These are phyloP conservation scores for Auanema freiburgensis DNA, from an alignment of 2,888 invertebrate genomes.

Conservation along the genomic window DNA sequence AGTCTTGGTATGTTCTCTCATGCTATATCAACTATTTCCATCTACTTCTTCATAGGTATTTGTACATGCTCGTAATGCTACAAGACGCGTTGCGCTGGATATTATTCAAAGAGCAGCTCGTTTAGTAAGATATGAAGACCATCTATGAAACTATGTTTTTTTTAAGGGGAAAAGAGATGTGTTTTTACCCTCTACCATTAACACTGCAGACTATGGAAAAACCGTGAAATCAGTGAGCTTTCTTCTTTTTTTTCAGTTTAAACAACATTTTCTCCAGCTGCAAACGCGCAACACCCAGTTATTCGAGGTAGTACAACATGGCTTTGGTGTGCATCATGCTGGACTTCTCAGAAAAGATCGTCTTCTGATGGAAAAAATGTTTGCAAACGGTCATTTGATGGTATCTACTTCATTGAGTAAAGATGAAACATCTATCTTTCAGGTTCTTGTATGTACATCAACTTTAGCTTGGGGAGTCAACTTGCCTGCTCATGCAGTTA, in stretches of 20 bases:
- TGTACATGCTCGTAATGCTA: constrained; percentile 95
- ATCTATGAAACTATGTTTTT: constrained; percentile 6
- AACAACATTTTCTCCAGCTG: constrained; percentile 21
- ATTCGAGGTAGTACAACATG: constrained; percentile 80
- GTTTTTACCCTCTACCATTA: constrained; percentile 37
- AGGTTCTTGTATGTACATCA: constrained; percentile 87
- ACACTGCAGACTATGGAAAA: constrained; percentile 34
- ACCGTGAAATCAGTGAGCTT: constrained; percentile 44
- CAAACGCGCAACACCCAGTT: constrained; percentile 67
- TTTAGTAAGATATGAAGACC: constrained; percentile 6
- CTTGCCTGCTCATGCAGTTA: constrained; percentile 94
- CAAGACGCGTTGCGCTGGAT: constrained; percentile 82
- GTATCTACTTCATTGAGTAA: constrained; percentile 6
- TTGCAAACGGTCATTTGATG: constrained; percentile 82
- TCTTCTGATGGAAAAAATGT: constrained; percentile 84
- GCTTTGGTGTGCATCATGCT: constrained; percentile 93
- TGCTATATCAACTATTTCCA: neutral
- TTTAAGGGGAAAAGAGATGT: constrained; percentile 40
- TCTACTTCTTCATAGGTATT: constrained; percentile 78
- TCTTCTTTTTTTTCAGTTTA: neutral
- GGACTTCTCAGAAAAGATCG: constrained; percentile 88
- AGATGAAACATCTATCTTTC: neutral
- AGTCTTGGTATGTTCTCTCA: constrained; percentile 65
- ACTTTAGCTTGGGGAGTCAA: constrained; percentile 99
- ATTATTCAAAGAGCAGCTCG: constrained; percentile 79